Evolutionary conservation across 1,140 invertebrate species (phyloP).

Genomic region (Drosophila subobscura): DNA sequence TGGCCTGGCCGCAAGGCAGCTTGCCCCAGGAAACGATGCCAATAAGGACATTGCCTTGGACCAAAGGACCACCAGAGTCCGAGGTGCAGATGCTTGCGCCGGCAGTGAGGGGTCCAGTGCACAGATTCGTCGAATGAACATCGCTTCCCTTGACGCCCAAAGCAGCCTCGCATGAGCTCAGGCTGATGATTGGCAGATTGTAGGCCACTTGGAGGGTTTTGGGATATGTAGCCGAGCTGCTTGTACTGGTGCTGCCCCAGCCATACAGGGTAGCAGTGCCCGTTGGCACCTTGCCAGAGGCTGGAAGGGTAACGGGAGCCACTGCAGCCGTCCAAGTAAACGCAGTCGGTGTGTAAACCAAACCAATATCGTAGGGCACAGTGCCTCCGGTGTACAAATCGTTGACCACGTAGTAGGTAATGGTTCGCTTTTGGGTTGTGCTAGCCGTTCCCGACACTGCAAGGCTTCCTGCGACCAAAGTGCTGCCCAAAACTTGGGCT

Average conservation of each 20-base stretch:
- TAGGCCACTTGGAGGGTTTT: constrained; percentile 79
- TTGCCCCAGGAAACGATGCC: constrained; percentile 84
- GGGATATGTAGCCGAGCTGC: constrained; percentile 73
- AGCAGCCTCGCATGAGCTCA: constrained; percentile 59
- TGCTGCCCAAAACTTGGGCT: constrained; percentile 62
- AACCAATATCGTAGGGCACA: constrained; percentile 85
- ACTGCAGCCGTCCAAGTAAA: constrained; percentile 84
- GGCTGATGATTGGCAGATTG: constrained; percentile 71
- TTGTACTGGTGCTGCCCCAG: constrained; percentile 84
- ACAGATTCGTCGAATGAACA: constrained; percentile 84
- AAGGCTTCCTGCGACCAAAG: constrained; percentile 68
- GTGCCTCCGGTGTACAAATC: constrained; percentile 78
- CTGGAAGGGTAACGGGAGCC: constrained; percentile 79
- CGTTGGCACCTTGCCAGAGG: constrained; percentile 79
- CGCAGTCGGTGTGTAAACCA: constrained; percentile 84
- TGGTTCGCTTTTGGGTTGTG: constrained; percentile 69
- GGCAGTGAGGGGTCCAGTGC: constrained; percentile 84
- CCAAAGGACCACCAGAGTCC: constrained; percentile 84
- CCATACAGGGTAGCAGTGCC: constrained; percentile 84
- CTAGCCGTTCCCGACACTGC: constrained; percentile 61
- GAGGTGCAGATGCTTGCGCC: constrained; percentile 84
- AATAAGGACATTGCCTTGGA: constrained; percentile 69
- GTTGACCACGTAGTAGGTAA: constrained; percentile 64
- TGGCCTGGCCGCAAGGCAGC: constrained; percentile 85
- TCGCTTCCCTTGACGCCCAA: constrained; percentile 75